Conservation (phyloP, 1,140 invertebrate genomes). For the Rhagoletis pomonella region DNA sequence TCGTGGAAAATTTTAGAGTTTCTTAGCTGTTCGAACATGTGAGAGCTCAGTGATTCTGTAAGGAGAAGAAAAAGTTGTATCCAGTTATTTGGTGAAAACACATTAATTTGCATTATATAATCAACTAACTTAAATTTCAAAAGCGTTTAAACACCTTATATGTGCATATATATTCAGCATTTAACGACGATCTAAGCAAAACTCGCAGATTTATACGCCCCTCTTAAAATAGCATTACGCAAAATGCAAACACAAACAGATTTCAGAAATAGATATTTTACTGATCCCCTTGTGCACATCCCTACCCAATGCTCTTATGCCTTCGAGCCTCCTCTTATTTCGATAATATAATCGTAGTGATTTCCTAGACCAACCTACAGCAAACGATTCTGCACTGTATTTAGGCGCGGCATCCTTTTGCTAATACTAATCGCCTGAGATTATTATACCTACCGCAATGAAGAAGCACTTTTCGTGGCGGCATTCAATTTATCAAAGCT, state of each 20-base stretch:
- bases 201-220: no score
- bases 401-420: not conserved
- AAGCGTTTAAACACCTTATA: no score
- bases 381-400: not conserved
- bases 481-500: slow-evolving; percentile 1
- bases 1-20: not conserved
- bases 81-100: not conserved
- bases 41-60: not conserved
- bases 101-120: no score
- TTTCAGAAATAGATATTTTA: no score
- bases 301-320: no score
- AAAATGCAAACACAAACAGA: no score
- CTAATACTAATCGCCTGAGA: not conserved
- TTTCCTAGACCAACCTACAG: not conserved
- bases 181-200: no score
- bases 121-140: no score
- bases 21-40: not conserved
- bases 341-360: not conserved
- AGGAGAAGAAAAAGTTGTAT: not conserved
- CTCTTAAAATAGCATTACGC: no score
- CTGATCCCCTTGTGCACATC: no score
- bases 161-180: no score
- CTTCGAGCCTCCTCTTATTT: no score
- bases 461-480: not conserved
- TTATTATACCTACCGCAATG: not conserved